Evolutionary conservation across 2,888 invertebrate genomes (phyloP).

Genomic region (Lasioglossum calceatum): DNA sequence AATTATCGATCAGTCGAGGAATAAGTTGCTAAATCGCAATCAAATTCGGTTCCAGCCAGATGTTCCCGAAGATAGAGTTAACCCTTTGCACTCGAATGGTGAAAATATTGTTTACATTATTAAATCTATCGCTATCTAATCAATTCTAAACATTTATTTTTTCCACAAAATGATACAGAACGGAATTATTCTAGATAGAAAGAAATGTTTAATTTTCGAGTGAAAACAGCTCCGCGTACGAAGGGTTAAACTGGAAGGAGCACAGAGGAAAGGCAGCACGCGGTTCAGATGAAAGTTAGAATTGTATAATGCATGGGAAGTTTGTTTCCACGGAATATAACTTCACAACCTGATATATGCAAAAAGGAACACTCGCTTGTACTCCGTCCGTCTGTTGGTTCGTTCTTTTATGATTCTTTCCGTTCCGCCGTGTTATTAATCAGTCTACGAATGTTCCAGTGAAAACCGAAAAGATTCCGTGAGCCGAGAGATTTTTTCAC

Average conservation of each 20-base stretch:
- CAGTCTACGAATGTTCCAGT: background rate
- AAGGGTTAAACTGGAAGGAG: background rate
- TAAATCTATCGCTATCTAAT: no score
- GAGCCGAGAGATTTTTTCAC: background rate
- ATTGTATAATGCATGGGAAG: background rate
- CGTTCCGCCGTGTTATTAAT: conserved; percentile 31
- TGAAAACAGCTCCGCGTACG: no score
- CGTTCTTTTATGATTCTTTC: background rate
- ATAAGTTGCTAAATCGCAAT: background rate
- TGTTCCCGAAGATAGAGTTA: background rate
- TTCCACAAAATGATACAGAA: no score
- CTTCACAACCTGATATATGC: background rate
- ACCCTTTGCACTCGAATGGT: no score
- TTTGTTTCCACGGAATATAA: background rate
- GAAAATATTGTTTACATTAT: no score
- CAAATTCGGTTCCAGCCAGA: background rate
- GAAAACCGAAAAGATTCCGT: background rate
- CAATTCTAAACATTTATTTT: no score
- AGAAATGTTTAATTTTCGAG: no score
- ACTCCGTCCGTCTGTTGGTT: background rate
- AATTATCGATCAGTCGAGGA: background rate
- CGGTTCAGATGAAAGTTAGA: background rate
- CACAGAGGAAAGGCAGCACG: background rate
- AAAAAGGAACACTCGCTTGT: background rate
- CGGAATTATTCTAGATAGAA: no score